These are phyloP conservation scores for Eonycteris spelaea DNA, from an alignment of 2,113 vertebrate species.

Conservation along the genomic window DNA sequence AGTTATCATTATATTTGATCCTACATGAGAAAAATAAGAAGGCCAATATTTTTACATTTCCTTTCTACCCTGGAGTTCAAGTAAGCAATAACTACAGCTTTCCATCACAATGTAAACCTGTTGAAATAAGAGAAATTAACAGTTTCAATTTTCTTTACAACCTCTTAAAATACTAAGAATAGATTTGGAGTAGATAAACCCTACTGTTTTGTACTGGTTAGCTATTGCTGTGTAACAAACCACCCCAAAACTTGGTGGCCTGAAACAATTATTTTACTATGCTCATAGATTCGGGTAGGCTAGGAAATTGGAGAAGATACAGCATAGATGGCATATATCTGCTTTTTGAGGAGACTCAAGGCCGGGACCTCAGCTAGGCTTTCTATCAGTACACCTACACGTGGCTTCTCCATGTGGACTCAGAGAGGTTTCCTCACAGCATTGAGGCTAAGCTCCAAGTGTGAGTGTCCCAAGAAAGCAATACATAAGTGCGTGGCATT, in stretches of 20 bases:
- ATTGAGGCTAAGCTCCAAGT: neutral
- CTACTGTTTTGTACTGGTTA: neutral
- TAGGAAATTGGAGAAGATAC: neutral
- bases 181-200: neutral
- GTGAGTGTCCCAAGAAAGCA: neutral
- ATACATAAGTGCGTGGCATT: neutral
- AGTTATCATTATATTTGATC: neutral
- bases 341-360: neutral
- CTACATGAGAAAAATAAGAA: neutral
- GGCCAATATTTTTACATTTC: neutral
- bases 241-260: neutral
- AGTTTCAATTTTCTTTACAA: neutral
- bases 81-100: neutral
- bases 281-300: neutral
- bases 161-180: constrained; percentile 6
- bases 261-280: neutral
- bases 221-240: neutral
- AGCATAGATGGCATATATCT: neutral
- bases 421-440: neutral
- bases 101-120: neutral
- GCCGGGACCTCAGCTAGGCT: neutral
- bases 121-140: neutral
- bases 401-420: neutral
- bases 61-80: neutral
- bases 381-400: neutral